These are phyloP conservation scores for Pseudochirops corinnae DNA, from an alignment of 2,797 vertebrate genomes.

Conservation along the genomic window DNA sequence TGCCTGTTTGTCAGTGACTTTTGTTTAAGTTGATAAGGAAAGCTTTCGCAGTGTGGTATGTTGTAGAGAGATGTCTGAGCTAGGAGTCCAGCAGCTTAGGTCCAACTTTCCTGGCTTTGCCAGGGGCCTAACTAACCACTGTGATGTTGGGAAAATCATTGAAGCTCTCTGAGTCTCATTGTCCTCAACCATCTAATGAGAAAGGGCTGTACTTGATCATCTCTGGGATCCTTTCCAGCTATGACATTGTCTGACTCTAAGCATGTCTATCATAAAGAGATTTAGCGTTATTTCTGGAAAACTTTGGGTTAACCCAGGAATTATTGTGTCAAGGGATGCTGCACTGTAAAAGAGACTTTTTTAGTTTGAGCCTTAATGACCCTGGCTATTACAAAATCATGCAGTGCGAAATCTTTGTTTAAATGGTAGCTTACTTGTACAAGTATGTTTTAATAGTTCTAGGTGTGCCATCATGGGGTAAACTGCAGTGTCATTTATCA, in stretches of 20 bases:
- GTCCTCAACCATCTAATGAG: background rate
- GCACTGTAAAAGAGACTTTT: background rate
- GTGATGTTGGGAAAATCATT: background rate
- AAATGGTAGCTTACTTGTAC: background rate
- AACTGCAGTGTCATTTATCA: slow-evolving; percentile 26
- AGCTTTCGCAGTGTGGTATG: background rate
- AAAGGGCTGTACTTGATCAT: background rate
- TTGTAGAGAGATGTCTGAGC: background rate
- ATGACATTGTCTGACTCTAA: slow-evolving; percentile 5
- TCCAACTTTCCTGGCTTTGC: background rate
- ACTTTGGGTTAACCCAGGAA: background rate
- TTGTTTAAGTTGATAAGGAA: background rate
- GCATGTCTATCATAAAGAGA: background rate
- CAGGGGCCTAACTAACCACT: background rate
- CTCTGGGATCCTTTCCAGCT: background rate
- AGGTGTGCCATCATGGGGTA: background rate
- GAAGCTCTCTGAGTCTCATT: slow-evolving; percentile 7
- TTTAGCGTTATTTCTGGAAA: background rate
- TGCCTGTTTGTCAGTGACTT: background rate
- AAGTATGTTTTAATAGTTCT: background rate
- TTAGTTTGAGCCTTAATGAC: background rate
- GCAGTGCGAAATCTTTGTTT: background rate
- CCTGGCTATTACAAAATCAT: background rate
- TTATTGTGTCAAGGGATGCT: slow-evolving; percentile 39
- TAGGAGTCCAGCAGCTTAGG: background rate